phyloP scores from a whole-genome alignment of 2,888 invertebrate genomes.

The Epistrophella euchroma region DNA sequence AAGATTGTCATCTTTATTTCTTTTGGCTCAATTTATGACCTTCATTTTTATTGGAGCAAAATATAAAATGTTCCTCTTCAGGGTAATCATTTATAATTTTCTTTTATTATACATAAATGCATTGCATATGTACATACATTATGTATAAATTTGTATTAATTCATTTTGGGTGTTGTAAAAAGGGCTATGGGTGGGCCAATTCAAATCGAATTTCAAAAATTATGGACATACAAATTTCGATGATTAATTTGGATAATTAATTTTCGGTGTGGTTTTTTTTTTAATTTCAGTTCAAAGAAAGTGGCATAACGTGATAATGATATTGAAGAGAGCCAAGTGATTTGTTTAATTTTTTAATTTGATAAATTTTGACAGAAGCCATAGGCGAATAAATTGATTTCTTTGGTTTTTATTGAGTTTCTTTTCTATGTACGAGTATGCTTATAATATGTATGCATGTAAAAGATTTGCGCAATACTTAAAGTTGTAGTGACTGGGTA shows the following conservation, averaged over 20 bases:
- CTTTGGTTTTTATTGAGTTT: neutral
- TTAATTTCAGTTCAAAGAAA: conserved; percentile 39
- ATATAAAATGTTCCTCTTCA: conserved; percentile 13
- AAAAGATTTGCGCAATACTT: conserved; percentile 36
- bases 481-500: neutral
- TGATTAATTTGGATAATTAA: conserved; percentile 71
- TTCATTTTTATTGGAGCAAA: conserved; percentile 38
- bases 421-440: neutral
- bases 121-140: neutral
- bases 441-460: neutral
- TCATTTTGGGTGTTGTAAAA: conserved; percentile 22
- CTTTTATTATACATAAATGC: neutral
- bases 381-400: conserved; percentile 22
- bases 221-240: conserved; percentile 50
- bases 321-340: conserved; percentile 19
- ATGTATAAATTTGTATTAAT: neutral
- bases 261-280: conserved; percentile 48
- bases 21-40: conserved; percentile 17
- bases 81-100: conserved; percentile 25
- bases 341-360: conserved; percentile 41
- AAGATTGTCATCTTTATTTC: conserved; percentile 65
- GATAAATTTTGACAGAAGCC: conserved; percentile 42
- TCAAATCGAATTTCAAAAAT: conserved; percentile 52
- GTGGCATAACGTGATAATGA: conserved; percentile 52
- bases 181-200: conserved; percentile 61